These are phyloP conservation scores for Xenotilapia longispinis DNA, from an alignment of 2,113 vertebrate genomes.

Conservation along the genomic window DNA sequence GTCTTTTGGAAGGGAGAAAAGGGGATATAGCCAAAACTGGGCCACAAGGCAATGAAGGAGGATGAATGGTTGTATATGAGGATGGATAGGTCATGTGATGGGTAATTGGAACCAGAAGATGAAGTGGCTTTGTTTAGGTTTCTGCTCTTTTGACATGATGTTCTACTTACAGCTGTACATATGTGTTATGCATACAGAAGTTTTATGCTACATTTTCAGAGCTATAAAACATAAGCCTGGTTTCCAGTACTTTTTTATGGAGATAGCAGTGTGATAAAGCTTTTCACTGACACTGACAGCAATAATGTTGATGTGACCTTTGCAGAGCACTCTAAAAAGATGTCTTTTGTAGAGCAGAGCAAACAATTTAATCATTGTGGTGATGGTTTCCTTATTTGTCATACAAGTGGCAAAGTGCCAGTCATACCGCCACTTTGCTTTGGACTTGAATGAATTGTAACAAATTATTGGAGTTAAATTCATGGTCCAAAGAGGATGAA, in stretches of 20 bases:
- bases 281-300: neutral
- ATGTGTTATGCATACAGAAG: neutral
- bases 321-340: neutral
- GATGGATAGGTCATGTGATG: conserved; percentile 58
- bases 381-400: neutral
- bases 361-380: neutral
- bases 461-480: neutral
- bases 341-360: neutral
- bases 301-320: neutral
- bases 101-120: conserved; percentile 70
- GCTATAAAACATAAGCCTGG: neutral
- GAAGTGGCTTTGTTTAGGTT: neutral
- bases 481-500: neutral
- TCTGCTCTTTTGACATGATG: conserved; percentile 29
- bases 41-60: conserved; percentile 38
- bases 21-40: conserved; percentile 8
- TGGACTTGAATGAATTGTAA: neutral
- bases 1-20: conserved; percentile 20
- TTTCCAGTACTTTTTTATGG: neutral
- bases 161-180: neutral
- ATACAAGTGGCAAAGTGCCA: neutral
- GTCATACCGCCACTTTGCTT: neutral
- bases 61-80: neutral
- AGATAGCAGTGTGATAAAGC: neutral
- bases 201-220: neutral